Percentiles rank a stretch among this genome's conserved stretches.
phyloP scores from a whole-genome alignment of 2,113 vertebrate species.

The Dipodomys merriami region DNA sequence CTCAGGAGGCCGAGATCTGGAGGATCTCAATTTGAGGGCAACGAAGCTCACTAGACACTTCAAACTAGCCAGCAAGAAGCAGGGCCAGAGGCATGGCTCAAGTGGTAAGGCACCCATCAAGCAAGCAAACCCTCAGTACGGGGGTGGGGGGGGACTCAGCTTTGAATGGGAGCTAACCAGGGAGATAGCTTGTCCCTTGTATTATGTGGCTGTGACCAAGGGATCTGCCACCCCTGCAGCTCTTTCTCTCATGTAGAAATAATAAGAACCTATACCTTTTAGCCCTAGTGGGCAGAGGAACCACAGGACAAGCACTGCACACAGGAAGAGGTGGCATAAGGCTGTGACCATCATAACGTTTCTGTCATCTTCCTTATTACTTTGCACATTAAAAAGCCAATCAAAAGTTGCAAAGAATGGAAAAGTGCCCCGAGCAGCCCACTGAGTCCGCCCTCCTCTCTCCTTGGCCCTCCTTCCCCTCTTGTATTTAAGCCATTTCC shows the following conservation, averaged over 20 bases:
- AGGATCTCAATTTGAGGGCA: background rate
- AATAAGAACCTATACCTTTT: fast-evolving
- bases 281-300: fast-evolving
- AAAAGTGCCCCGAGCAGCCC: fast-evolving
- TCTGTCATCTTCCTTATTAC: background rate
- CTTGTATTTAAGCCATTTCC: background rate
- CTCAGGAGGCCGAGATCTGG: background rate
- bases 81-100: no score
- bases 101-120: no score
- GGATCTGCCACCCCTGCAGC: background rate
- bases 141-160: no score
- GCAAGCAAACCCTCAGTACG: no score
- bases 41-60: no score
- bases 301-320: background rate
- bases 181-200: background rate
- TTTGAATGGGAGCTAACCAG: fast-evolving
- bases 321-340: fast-evolving
- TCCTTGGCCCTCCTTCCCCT: background rate
- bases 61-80: no score
- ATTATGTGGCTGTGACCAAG: background rate
- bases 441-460: fast-evolving
- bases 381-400: background rate
- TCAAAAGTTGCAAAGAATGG: background rate
- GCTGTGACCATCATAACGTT: fast-evolving
- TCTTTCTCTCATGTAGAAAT: background rate